Percentiles rank a stretch among this genome's conserved stretches.
Evolutionary conservation across 2,888 invertebrate species (phyloP).

Genomic region (Barypeithes pellucidus): DNA sequence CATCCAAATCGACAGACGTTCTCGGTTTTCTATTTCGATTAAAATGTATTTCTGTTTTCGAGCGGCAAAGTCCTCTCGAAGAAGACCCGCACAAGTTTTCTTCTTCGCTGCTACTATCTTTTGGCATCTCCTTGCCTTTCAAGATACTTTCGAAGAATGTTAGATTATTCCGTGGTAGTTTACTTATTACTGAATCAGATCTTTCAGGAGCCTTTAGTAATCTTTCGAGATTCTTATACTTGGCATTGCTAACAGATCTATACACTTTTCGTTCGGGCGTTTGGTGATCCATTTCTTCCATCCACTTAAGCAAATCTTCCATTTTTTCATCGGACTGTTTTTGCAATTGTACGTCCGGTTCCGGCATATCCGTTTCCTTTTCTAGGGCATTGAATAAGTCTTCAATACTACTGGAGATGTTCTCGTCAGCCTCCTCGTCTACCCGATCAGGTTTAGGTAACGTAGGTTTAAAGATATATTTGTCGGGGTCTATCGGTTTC

Average conservation of each 20-base stretch:
- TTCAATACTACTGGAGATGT: conserved; percentile 68
- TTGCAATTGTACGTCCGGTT: conserved; percentile 40
- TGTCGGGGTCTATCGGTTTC: conserved; percentile 66
- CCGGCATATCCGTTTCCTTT: conserved; percentile 51
- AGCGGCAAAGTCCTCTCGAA: conserved; percentile 63
- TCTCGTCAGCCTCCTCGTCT: conserved; percentile 53
- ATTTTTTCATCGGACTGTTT: conserved; percentile 66
- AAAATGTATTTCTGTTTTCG: conserved; percentile 67
- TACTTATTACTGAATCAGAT: conserved; percentile 64
- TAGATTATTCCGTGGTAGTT: conserved; percentile 68
- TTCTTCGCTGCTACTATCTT: conserved; percentile 56
- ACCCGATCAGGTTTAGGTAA: conserved; percentile 51
- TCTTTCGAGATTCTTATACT: conserved; percentile 68
- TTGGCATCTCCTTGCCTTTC: conserved; percentile 63
- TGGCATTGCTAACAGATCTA: conserved; percentile 66
- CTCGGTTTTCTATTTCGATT: conserved; percentile 59
- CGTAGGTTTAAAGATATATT: conserved; percentile 56
- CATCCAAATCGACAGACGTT: conserved; percentile 68
- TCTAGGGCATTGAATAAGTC: conserved; percentile 69
- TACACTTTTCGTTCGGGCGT: conserved; percentile 63
- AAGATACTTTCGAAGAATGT: conserved; percentile 68
- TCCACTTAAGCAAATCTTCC: conserved; percentile 69
- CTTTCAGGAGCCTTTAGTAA: conserved; percentile 64
- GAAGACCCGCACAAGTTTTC: conserved; percentile 48
- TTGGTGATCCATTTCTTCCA: conserved; percentile 68